Conservation (phyloP, 1,140 invertebrate genomes). For the Saccostrea cuccullata region DNA sequence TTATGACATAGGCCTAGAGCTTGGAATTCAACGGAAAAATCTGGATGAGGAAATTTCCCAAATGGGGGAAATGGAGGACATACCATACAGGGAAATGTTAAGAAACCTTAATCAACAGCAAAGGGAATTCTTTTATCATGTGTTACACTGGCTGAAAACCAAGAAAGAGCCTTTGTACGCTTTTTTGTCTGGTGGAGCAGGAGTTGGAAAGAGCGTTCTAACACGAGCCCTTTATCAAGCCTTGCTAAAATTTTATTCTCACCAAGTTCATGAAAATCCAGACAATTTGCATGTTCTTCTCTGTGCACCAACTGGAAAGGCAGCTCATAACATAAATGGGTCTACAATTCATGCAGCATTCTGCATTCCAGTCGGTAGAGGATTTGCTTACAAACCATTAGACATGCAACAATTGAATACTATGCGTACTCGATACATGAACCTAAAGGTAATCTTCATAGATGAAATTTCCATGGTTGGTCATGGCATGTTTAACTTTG, state of each 20-base stretch:
- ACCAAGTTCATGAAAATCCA: constrained; percentile 46
- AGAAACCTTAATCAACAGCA: constrained; percentile 43
- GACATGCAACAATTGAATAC: constrained; percentile 53
- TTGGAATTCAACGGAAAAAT: constrained; percentile 42
- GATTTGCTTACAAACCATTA: constrained; percentile 55
- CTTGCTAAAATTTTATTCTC: constrained; percentile 42
- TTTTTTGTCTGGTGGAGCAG: constrained; percentile 59
- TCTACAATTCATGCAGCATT: constrained; percentile 43
- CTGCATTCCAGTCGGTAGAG: constrained; percentile 51
- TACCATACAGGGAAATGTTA: constrained; percentile 36
- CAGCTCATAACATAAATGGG: constrained; percentile 52
- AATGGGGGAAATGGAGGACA: constrained; percentile 38
- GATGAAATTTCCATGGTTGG: constrained; percentile 65
- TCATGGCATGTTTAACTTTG: constrained; percentile 56
- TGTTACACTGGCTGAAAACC: constrained; percentile 48
- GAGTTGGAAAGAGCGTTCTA: constrained; percentile 62
- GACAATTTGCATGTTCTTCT: constrained; percentile 48
- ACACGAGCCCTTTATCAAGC: constrained; percentile 54
- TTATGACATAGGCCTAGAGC: not conserved
- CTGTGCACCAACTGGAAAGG: constrained; percentile 57
- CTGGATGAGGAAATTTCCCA: not conserved
- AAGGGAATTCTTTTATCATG: constrained; percentile 54
- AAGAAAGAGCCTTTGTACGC: constrained; percentile 48
- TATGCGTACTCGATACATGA: constrained; percentile 18
- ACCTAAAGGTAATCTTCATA: constrained; percentile 55